phyloP scores from a whole-genome alignment of 2,113 vertebrate species.

The Paedocypris sp. region DNA sequence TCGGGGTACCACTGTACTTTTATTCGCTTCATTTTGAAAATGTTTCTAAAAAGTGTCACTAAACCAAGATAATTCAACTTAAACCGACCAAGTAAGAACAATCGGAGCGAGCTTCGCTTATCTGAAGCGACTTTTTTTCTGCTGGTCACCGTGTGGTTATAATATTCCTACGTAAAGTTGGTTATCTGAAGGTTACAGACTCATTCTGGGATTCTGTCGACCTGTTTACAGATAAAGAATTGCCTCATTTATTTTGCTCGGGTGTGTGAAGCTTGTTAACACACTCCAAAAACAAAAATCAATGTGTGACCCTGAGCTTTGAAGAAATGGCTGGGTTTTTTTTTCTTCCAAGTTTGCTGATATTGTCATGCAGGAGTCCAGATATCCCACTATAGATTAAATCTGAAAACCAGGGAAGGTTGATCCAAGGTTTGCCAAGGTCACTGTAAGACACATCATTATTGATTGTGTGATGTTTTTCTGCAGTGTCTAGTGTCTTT shows the following conservation, averaged over 20 bases:
- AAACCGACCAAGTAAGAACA: too few species aligned
- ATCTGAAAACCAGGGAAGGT: conserved; percentile 10
- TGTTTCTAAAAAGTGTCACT: too few species aligned
- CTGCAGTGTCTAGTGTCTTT: neutral
- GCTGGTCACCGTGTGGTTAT: too few species aligned
- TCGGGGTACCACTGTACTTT: too few species aligned
- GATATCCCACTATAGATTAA: conserved; percentile 36
- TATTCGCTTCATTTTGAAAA: too few species aligned
- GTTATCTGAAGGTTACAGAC: conserved; percentile 66
- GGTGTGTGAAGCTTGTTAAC: conserved; percentile 46
- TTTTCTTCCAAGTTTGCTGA: conserved; percentile 31
- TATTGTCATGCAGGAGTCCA: conserved; percentile 43
- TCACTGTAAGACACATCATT: neutral
- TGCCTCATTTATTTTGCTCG: conserved; percentile 57
- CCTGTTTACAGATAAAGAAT: conserved; percentile 69
- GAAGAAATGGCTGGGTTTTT: conserved; percentile 42
- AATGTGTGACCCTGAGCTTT: conserved; percentile 43
- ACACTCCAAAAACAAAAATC: conserved; percentile 47
- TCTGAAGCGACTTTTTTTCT: too few species aligned
- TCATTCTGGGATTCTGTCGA: conserved; percentile 53
- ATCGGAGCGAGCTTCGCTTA: too few species aligned
- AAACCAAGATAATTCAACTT: too few species aligned
- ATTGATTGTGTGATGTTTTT: conserved; percentile 11
- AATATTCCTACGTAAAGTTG: conserved; percentile 3
- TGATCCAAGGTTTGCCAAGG: conserved; percentile 10